phyloP scores from a whole-genome alignment of 2,888 invertebrate species.

The Helobdella robusta region DNA sequence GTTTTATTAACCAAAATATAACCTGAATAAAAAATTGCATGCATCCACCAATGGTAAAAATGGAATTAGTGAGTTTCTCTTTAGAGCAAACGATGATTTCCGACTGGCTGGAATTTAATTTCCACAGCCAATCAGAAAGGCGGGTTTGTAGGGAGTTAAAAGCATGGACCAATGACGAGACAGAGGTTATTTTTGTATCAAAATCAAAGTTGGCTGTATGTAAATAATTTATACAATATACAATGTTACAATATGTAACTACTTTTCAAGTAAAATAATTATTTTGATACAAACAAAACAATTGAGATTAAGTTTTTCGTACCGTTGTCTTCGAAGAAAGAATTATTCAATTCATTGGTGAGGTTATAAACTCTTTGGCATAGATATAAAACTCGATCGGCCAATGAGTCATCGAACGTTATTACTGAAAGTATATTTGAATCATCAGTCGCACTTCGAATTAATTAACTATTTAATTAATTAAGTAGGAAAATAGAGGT shows the following conservation, averaged over 20 bases:
- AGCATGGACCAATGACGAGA: slow-evolving; percentile 6
- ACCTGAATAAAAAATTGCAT: slow-evolving; percentile 23
- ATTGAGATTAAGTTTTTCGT: too few species aligned
- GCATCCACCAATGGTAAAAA: neutral
- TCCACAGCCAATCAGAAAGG: slow-evolving; percentile 18
- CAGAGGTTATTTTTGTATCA: too few species aligned
- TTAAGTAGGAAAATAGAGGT: neutral
- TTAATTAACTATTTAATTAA: neutral
- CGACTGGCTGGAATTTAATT: slow-evolving; percentile 10
- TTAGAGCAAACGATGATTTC: slow-evolving; percentile 4
- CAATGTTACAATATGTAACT: neutral
- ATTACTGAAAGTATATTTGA: neutral
- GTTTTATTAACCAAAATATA: neutral
- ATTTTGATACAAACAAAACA: too few species aligned
- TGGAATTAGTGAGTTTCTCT: neutral
- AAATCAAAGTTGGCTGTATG: neutral
- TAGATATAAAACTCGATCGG: neutral
- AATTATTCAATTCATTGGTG: neutral
- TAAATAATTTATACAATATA: neutral
- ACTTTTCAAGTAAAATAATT: too few species aligned
- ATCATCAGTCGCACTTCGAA: neutral
- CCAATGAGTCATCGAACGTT: neutral
- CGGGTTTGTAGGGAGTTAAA: slow-evolving; percentile 16
- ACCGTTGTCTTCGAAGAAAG: too few species aligned
- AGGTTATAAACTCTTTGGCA: neutral